phyloP scores from a whole-genome alignment of 2,797 vertebrate genomes.

The Gila robusta region DNA sequence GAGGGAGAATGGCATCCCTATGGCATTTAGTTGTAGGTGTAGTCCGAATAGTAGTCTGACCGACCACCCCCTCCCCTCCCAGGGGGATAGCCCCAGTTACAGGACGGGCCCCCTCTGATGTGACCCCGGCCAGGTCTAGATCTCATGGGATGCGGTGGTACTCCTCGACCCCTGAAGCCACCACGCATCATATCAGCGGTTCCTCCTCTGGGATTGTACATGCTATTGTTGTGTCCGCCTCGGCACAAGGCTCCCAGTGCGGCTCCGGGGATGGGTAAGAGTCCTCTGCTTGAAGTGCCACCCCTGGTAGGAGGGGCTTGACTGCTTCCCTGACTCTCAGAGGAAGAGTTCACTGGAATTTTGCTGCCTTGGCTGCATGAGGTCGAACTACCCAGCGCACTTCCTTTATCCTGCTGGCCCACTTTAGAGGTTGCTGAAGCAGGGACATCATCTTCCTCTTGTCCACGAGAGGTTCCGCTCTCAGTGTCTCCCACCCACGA shows the following conservation, averaged over 20 bases:
- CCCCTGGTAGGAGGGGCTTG: constrained; percentile 71
- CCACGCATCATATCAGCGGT: constrained; percentile 73
- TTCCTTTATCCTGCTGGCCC: constrained; percentile 55
- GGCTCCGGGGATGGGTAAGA: constrained; percentile 69
- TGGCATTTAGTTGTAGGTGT: too few species aligned
- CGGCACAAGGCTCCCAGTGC: constrained; percentile 22
- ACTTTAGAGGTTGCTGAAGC: constrained; percentile 61
- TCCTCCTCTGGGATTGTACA: constrained; percentile 72
- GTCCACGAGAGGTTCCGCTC: constrained; percentile 65
- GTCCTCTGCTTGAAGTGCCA: constrained; percentile 71
- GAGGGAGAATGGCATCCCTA: too few species aligned
- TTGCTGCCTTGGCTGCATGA: constrained; percentile 71
- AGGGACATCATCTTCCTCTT: constrained; percentile 55
- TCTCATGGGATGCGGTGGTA: constrained; percentile 72
- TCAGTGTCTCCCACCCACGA: constrained; percentile 66
- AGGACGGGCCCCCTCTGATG: constrained; percentile 73
- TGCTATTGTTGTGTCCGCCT: constrained; percentile 62
- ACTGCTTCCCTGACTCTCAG: constrained; percentile 66
- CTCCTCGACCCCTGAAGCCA: constrained; percentile 75
- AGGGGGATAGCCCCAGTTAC: constrained; percentile 78
- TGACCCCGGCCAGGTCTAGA: constrained; percentile 76
- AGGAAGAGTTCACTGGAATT: constrained; percentile 73
- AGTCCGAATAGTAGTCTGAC: too few species aligned
- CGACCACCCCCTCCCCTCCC: constrained; percentile 72
- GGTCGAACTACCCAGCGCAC: constrained; percentile 60